Percentiles rank a stretch among this genome's conserved stretches.
These are phyloP conservation scores for Heliconius erato DNA, from an alignment of 2,888 invertebrate genomes.

Conservation along the genomic window DNA sequence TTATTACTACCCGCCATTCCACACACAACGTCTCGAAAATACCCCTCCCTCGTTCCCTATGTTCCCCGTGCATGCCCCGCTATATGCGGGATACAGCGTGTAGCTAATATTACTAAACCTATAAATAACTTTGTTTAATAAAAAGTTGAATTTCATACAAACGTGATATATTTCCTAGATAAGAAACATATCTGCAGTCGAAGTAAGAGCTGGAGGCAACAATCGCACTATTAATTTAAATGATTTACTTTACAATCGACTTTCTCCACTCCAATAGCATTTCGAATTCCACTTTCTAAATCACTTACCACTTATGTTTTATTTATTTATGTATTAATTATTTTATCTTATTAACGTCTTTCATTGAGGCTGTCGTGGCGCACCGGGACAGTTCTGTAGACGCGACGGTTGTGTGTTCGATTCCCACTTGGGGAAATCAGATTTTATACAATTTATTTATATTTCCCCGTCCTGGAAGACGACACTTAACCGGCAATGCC, in stretches of 20 bases:
- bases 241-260: slow-evolving; percentile 21
- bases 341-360: not conserved
- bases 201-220: slow-evolving; percentile 5
- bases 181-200: not conserved
- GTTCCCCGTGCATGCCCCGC: too few relatives aligned
- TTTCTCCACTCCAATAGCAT: slow-evolving; percentile 6
- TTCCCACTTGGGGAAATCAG: not conserved
- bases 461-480: too few relatives aligned
- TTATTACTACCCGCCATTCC: too few relatives aligned
- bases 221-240: not conserved
- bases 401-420: not conserved
- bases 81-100: not conserved
- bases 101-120: not conserved
- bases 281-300: slow-evolving; percentile 11
- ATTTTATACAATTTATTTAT: too few relatives aligned
- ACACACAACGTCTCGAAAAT: too few relatives aligned
- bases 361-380: not conserved
- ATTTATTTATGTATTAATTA: not conserved
- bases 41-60: too few relatives aligned
- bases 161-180: not conserved
- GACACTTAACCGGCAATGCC: too few relatives aligned
- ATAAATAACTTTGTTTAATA: not conserved
- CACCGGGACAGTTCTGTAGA: too few relatives aligned
- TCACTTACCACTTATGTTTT: slow-evolving; percentile 8
- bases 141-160: not conserved